Evolutionary conservation across 2,888 invertebrate species (phyloP).

Genomic region (Elysia crispata): DNA sequence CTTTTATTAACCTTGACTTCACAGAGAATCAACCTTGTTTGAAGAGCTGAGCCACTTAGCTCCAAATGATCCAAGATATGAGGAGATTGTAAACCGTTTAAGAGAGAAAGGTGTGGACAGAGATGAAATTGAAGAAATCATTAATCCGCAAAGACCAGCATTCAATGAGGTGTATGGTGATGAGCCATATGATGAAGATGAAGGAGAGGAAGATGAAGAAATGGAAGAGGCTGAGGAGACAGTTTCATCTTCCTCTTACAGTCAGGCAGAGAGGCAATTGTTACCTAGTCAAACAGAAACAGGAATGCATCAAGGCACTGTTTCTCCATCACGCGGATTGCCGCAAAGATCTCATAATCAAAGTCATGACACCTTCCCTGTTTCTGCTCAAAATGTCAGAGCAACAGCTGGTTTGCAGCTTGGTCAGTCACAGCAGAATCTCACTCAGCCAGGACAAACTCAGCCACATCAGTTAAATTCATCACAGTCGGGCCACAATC

Average conservation of each 20-base stretch:
- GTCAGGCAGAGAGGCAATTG: neutral
- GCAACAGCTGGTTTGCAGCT: too few species aligned
- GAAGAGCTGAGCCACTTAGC: constrained; percentile 35
- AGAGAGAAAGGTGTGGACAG: constrained; percentile 39
- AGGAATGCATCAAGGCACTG: neutral
- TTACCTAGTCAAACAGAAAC: neutral
- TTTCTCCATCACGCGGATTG: too few species aligned
- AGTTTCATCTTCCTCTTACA: constrained; percentile 40
- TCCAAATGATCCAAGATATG: constrained; percentile 36
- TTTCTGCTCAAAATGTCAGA: too few species aligned
- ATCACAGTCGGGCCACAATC: too few species aligned
- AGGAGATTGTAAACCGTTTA: constrained; percentile 31
- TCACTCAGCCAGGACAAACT: too few species aligned
- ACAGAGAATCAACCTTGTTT: constrained; percentile 42
- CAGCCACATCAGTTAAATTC: too few species aligned
- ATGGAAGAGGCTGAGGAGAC: constrained; percentile 27
- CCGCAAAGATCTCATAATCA: too few species aligned
- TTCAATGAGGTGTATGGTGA: constrained; percentile 26
- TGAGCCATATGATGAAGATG: constrained; percentile 19
- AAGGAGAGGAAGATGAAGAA: neutral
- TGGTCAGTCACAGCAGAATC: too few species aligned
- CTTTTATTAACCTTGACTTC: too few species aligned
- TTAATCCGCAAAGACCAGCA: constrained; percentile 3
- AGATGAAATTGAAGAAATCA: constrained; percentile 44
- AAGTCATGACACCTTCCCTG: too few species aligned